phyloP scores from a whole-genome alignment of 2,888 invertebrate species.

The Eupithecia vulgata region DNA sequence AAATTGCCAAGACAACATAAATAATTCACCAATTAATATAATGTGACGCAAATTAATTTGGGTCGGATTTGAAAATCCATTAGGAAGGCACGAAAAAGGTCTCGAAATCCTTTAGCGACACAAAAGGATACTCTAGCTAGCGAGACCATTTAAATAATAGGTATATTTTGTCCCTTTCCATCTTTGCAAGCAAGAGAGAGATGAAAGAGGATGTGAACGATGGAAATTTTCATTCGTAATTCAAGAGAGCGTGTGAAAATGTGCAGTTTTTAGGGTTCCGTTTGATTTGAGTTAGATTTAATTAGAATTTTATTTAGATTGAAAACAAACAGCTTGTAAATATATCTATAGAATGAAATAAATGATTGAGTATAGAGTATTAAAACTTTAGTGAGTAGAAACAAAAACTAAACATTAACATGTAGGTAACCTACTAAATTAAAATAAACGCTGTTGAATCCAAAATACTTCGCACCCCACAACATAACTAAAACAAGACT shows the following conservation, averaged over 20 bases:
- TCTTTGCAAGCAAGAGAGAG: constrained; percentile 48
- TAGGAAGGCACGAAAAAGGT: constrained; percentile 54
- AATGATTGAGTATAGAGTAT: no score
- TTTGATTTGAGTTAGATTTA: not conserved
- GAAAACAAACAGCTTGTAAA: no score
- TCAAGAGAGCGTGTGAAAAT: constrained; percentile 76
- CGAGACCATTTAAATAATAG: constrained; percentile 59
- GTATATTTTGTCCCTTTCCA: constrained; percentile 53
- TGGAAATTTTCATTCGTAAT: constrained; percentile 68
- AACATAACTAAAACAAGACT: no score
- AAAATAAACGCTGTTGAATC: no score
- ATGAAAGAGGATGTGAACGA: constrained; percentile 50
- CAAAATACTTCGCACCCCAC: no score
- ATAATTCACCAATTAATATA: constrained; percentile 46
- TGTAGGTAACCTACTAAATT: no score
- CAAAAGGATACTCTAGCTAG: constrained; percentile 49
- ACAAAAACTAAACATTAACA: no score
- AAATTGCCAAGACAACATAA: constrained; percentile 38
- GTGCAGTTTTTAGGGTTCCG: constrained; percentile 67
- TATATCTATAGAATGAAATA: no score
- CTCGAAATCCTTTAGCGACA: constrained; percentile 63
- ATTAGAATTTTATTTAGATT: not conserved
- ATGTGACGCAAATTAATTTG: constrained; percentile 45
- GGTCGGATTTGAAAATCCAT: constrained; percentile 56
- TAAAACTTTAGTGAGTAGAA: no score